Percentiles rank a stretch among this genome's conserved stretches.
phyloP scores from a whole-genome alignment of 2,113 vertebrate species.

The Lethenteron reissneri region DNA sequence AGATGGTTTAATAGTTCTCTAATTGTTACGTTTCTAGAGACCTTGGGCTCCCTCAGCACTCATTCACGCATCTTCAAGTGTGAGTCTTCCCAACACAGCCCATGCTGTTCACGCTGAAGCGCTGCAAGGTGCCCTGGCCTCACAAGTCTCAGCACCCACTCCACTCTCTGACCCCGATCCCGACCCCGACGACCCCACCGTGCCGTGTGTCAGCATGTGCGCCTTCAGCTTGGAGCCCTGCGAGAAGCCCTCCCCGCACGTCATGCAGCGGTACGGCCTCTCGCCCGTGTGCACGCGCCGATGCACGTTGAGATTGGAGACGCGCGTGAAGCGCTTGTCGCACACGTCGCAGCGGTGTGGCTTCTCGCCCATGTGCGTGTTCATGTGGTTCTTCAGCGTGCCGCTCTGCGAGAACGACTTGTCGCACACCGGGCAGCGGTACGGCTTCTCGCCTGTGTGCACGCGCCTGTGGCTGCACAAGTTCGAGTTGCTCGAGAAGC shows the following conservation, averaged over 20 bases:
- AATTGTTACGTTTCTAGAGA: no score
- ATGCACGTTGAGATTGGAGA: background rate
- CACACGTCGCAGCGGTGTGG: background rate
- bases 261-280: background rate
- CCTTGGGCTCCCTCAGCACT: no score
- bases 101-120: no score
- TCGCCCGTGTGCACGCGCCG: background rate
- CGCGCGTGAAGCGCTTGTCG: background rate
- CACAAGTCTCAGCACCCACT: no score
- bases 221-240: background rate
- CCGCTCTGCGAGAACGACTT: slow-evolving; percentile 3
- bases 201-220: background rate
- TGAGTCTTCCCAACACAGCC: no score
- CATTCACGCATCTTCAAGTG: no score
- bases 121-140: no score
- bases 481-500: slow-evolving; percentile 1
- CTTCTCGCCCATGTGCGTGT: background rate
- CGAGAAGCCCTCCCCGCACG: background rate
- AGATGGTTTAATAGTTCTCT: no score
- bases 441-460: slow-evolving; percentile 1
- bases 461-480: background rate
- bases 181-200: background rate
- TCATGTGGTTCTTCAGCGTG: background rate
- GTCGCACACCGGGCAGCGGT: slow-evolving; percentile 5
- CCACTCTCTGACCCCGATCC: no score